Base-by-base conservation (phyloP, 2,797 vertebrate genomes). In the Darevskia nairensis region DNA sequence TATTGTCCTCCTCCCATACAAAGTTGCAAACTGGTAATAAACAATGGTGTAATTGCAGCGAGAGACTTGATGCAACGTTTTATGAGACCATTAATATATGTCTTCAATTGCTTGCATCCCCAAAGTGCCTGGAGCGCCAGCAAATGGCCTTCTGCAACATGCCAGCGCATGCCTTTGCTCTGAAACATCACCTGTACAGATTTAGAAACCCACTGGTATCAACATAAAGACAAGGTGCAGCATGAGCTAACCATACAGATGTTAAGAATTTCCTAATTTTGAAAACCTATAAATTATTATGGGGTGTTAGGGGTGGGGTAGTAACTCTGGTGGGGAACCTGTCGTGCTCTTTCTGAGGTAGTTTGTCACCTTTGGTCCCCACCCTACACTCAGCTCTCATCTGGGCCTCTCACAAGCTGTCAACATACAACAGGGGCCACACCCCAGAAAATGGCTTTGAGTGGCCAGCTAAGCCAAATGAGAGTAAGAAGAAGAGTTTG, bases 171-270 rank as follows among this genome's bases (percentile, higher is more conserved):
- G 82, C 32, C 72, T 88, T 89, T 6, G 2, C 15, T 2, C 13
- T 88, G 4, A 92, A 94, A 88, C 29, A 76, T 21, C 46, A 89
- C 86, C 86, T 41, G 50, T 78, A 15, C 87, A 87, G 88, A 87
- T 77, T 85, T 72, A 76, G 76, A 71, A 76, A 59, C 39, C 82
- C 55, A 39, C 32, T 92, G 39, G 17, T 84, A 88, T 85, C 88
- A 91, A 86, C 27, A 80, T 61, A 89, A 80, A 89, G 41, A 8
- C 59, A 68, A 85, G 13, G 85, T 89, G n/a, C 93, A 89, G 55
- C 6, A 74, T 11, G 82, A 17, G 11, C 46, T 66, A 41, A 88
- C 0, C 25, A 76, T 80, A 55, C 17, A 89, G 78, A 75, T 85
- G 82, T 50, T 85, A 59, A 50, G 55, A 3, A 19, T 88, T 39